Evolutionary conservation across 2,797 vertebrate genomes (phyloP).

Genomic region (Lophotriccus pileatus): DNA sequence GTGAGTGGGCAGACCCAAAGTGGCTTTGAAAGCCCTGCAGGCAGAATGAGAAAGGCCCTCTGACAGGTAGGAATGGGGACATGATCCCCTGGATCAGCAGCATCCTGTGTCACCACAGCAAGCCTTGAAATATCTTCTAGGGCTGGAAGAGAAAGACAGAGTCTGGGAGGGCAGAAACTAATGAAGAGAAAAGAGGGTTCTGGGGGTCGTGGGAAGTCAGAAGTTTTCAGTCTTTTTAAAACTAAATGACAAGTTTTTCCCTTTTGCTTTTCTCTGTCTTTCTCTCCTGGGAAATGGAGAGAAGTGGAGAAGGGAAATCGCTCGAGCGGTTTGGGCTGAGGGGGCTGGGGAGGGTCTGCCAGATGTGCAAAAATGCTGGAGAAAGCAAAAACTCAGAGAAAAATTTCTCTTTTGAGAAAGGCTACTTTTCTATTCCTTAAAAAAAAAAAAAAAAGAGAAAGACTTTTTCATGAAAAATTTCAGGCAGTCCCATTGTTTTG

Average conservation of each 20-base stretch:
- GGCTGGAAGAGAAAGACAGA: not conserved
- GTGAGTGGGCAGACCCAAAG: not conserved
- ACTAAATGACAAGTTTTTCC: not conserved
- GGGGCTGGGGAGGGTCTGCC: not conserved
- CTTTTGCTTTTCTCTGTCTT: not conserved
- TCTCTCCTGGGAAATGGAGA: not conserved
- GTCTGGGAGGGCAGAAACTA: not conserved
- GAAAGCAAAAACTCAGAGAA: not conserved
- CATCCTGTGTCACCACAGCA: not conserved
- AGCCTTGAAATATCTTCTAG: not conserved
- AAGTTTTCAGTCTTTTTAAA: not conserved
- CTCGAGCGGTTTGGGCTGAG: not conserved
- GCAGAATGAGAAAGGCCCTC: not conserved
- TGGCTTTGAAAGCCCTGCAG: not conserved
- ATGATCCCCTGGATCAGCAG: not conserved
- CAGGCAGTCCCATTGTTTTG: constrained; percentile 45
- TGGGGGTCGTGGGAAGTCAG: not conserved
- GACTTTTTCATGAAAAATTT: constrained; percentile 31
- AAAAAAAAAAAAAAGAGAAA: not conserved
- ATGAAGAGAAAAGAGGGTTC: not conserved
- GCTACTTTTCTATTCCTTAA: not conserved
- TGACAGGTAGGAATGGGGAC: not conserved
- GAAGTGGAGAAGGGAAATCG: not conserved
- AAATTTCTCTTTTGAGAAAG: not conserved
- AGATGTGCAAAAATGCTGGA: not conserved